Evolutionary conservation across 1,140 invertebrate species (phyloP).

Genomic region (Yoshiicerus persimilis): DNA sequence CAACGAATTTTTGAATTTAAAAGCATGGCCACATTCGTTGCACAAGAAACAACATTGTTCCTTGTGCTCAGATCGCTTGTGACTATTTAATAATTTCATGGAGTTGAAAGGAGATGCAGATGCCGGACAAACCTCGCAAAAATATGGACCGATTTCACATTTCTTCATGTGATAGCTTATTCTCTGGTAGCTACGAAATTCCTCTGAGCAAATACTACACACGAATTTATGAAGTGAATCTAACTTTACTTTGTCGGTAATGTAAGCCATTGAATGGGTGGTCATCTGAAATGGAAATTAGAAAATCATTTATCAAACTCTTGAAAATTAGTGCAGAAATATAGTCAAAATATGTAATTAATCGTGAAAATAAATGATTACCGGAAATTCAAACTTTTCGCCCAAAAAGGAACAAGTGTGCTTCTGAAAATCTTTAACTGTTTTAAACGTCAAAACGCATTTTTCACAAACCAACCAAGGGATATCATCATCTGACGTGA

Average conservation of each 20-base stretch:
- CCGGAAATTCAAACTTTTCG: neutral
- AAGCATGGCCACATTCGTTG: conserved; percentile 26
- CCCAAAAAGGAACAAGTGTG: neutral
- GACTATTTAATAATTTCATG: conserved; percentile 16
- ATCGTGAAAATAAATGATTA: neutral
- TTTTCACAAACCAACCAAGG: neutral
- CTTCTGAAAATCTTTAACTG: neutral
- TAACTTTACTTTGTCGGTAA: neutral
- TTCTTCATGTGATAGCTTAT: neutral
- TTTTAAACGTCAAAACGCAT: neutral
- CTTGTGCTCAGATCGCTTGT: neutral
- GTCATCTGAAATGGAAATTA: neutral
- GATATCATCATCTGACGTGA: neutral
- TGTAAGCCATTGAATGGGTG: neutral
- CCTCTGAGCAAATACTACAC: conserved; percentile 14
- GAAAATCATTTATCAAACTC: too few species aligned
- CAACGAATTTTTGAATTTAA: neutral
- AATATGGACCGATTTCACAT: conserved; percentile 21
- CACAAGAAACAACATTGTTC: neutral
- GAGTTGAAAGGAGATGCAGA: neutral
- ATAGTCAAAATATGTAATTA: neutral
- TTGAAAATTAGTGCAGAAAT: too few species aligned
- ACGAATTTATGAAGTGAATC: neutral
- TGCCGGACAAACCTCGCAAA: conserved; percentile 21
- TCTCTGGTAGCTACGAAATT: neutral